phyloP scores from a whole-genome alignment of 2,888 invertebrate genomes.

The Drosophila cracens region DNA sequence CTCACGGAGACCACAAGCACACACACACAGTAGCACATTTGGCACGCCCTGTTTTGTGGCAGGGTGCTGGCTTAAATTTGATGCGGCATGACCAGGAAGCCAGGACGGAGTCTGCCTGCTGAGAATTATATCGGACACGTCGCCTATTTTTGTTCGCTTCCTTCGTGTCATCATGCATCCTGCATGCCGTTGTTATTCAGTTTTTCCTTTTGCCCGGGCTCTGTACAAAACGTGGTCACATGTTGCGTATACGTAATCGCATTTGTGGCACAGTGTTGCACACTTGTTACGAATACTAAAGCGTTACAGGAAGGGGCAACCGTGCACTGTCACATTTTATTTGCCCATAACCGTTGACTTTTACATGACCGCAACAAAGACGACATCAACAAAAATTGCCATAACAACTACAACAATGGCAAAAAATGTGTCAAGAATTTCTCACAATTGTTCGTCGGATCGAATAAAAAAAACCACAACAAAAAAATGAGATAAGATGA shows the following conservation, averaged over 20 bases:
- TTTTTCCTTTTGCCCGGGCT: constrained; percentile 10
- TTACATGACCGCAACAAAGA: constrained; percentile 63
- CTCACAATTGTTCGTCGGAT: constrained; percentile 40
- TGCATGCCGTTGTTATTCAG: constrained; percentile 31
- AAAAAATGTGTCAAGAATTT: constrained; percentile 66
- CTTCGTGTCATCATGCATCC: constrained; percentile 11
- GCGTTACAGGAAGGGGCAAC: neutral
- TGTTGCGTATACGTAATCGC: constrained; percentile 74
- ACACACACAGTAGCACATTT: neutral
- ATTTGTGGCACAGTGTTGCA: constrained; percentile 68
- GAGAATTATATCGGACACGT: constrained; percentile 13
- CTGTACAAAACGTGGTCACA: constrained; percentile 51
- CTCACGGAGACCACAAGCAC: constrained; percentile 25
- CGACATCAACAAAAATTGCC: constrained; percentile 3
- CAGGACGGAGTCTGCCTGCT: neutral
- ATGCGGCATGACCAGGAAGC: constrained; percentile 34
- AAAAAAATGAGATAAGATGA: neutral
- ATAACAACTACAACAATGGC: constrained; percentile 15
- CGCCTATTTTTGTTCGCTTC: neutral
- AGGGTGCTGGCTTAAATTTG: constrained; percentile 28
- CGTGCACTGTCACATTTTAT: constrained; percentile 58
- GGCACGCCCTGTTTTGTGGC: constrained; percentile 20
- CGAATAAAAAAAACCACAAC: neutral
- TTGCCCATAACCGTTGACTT: constrained; percentile 67
- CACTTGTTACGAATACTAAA: constrained; percentile 59